Percentiles rank a stretch among this genome's conserved stretches.
Conservation (phyloP, 1,140 invertebrate species). For the Trichomalopsis sarcophagae region DNA sequence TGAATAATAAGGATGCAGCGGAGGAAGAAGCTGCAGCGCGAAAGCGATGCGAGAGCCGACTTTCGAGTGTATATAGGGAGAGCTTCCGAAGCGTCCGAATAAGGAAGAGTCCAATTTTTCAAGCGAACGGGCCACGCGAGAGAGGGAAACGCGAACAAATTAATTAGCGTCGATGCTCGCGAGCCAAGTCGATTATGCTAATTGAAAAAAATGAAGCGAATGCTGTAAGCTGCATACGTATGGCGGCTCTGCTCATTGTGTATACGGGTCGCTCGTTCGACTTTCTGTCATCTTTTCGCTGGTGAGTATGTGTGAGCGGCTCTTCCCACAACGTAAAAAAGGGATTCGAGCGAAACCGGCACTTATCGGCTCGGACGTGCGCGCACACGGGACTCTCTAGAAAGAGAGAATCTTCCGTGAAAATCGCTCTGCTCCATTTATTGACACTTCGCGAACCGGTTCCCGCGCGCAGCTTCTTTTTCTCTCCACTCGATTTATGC, state of each 20-base stretch:
- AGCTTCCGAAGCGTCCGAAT: slow-evolving; percentile 10
- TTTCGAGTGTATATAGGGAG: slow-evolving; percentile 11
- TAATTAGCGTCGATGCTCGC: slow-evolving; percentile 36
- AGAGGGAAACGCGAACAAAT: slow-evolving; percentile 35
- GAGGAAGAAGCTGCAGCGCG: background rate
- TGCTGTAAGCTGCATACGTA: background rate
- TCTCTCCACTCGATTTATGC: background rate
- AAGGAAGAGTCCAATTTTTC: slow-evolving; percentile 47
- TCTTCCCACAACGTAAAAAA: slow-evolving; percentile 6
- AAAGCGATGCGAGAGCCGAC: slow-evolving; percentile 33
- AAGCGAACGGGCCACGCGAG: background rate
- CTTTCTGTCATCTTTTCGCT: slow-evolving; percentile 5
- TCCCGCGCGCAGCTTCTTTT: background rate
- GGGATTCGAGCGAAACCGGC: background rate
- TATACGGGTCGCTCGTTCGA: background rate
- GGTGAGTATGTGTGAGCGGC: background rate
- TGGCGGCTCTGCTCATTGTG: background rate
- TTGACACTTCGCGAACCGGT: slow-evolving; percentile 37
- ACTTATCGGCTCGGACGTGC: slow-evolving; percentile 20
- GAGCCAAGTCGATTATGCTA: slow-evolving; percentile 39
- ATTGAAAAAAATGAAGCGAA: slow-evolving; percentile 34
- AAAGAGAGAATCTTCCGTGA: background rate
- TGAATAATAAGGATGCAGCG: slow-evolving; percentile 13
- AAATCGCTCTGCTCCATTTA: slow-evolving; percentile 42
- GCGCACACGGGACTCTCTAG: background rate